Evolutionary conservation across 2,797 vertebrate species (phyloP).

Genomic region (Crenuchus spilurus): DNA sequence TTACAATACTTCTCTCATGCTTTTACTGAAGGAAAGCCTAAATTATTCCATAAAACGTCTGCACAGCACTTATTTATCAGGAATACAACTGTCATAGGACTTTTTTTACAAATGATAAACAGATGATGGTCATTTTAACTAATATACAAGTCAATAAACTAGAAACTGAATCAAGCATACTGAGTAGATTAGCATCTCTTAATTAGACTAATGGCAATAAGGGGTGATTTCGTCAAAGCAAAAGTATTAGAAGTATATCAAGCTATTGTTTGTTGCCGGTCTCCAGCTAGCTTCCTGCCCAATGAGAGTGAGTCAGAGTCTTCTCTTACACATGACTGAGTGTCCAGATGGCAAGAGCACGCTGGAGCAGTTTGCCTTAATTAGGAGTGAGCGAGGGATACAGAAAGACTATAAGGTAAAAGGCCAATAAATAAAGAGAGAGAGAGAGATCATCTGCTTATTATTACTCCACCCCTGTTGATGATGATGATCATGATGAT

Average conservation of each 20-base stretch:
- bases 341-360: conserved; percentile 60
- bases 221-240: neutral
- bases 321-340: conserved; percentile 57
- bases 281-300: conserved; percentile 34
- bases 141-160: no score
- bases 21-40: neutral
- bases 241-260: conserved; percentile 7
- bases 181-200: neutral
- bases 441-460: conserved; percentile 3
- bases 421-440: conserved; percentile 19
- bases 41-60: neutral
- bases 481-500: neutral
- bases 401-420: conserved; percentile 34
- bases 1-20: neutral
- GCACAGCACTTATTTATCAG: no score
- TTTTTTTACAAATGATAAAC: no score
- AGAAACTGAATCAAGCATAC: no score
- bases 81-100: no score
- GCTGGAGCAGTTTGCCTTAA: conserved; percentile 42
- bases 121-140: no score
- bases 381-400: conserved; percentile 42
- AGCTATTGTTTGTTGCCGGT: conserved; percentile 35
- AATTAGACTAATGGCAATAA: neutral
- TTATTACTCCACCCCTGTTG: neutral
- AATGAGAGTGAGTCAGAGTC: conserved; percentile 56